Evolutionary conservation across 2,113 vertebrate species (phyloP), one percentile per base, ranked within the genome.

Genomic region (Dipodomys merriami): DNA sequence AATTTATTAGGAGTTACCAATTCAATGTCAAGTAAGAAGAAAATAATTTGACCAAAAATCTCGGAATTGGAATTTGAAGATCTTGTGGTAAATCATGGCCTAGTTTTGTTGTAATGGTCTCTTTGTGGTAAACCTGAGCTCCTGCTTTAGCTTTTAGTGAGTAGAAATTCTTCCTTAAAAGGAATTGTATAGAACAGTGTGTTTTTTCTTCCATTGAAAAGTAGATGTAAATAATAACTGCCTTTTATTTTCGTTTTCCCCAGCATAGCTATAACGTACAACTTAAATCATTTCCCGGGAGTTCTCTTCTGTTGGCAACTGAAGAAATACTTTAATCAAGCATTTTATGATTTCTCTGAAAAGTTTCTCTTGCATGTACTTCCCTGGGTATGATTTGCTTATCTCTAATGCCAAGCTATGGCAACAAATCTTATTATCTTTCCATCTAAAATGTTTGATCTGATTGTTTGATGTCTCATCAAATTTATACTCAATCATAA

Each of bases 81-180:
- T 83, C 30, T 80, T 91, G 39, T 86, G 68, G 86, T 92, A 92
- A 95, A 92, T 92, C 35, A 69, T 77, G 33, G 44, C 3, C 30
- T 76, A 86, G 20, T 84, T 86, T 49, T 92, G 39, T 35, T 92
- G 13, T 91, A 90, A 86, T 94, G 90, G 68, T 89, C 29, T 83
- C 30, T 86, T 90, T 93, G 71, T 62, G 64, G 71, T 18, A 87
- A 90, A 86, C 12, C n/a, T 84, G 72, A 93, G 30, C 30, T 87
- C 60, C 88, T 64, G 57, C 44, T 89, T 72, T 78, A 87, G n/a
- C 19, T 64, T 92, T 91, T 25, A 81, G 18, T 77, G 81, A 86
- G 13, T 39, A 78, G 23, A 95, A 46, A 82, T 74, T 78, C 27
- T 94, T 19, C 69, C 60, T 87, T 85, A 95, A 93, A 93, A 78